Evolutionary conservation across 2,888 invertebrate species (phyloP).

Genomic region (Listrodromus nycthemerus): DNA sequence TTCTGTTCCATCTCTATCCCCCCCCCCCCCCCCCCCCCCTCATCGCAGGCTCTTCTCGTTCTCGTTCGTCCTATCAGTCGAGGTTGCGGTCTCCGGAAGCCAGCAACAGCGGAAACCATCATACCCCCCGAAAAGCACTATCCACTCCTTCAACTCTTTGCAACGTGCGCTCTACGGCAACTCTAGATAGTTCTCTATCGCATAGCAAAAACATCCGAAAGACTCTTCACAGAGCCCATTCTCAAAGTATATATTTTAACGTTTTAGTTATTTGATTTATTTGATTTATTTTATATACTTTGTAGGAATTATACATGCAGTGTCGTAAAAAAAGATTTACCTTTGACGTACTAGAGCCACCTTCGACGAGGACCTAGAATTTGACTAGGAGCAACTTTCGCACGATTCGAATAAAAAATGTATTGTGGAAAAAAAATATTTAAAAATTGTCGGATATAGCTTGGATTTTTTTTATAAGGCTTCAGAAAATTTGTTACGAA

Average conservation of each 20-base stretch:
- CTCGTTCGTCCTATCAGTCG: conserved; percentile 28
- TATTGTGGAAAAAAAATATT: too few species aligned
- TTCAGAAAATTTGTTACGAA: too few species aligned
- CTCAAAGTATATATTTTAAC: conserved; percentile 26
- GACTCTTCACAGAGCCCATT: conserved; percentile 3
- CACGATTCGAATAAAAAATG: too few species aligned
- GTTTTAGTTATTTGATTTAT: not conserved
- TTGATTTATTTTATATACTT: not conserved
- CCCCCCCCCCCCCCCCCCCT: not conserved
- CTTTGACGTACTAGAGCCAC: too few species aligned
- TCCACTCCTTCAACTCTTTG: conserved; percentile 59
- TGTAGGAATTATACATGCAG: too few species aligned
- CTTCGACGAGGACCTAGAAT: too few species aligned
- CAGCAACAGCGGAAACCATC: conserved; percentile 48
- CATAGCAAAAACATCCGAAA: conserved; percentile 50
- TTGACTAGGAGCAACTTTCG: too few species aligned
- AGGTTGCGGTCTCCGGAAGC: conserved; percentile 51
- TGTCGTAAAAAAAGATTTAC: too few species aligned
- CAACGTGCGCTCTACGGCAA: conserved; percentile 28
- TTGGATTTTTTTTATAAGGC: too few species aligned
- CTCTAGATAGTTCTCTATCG: conserved; percentile 51
- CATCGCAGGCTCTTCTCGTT: conserved; percentile 40
- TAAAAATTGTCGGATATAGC: too few species aligned
- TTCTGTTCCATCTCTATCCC: conserved; percentile 23
- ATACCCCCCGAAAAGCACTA: conserved; percentile 15